Conservation (phyloP, 2,797 vertebrate species). For the Microctenopoma stevenorrisi region DNA sequence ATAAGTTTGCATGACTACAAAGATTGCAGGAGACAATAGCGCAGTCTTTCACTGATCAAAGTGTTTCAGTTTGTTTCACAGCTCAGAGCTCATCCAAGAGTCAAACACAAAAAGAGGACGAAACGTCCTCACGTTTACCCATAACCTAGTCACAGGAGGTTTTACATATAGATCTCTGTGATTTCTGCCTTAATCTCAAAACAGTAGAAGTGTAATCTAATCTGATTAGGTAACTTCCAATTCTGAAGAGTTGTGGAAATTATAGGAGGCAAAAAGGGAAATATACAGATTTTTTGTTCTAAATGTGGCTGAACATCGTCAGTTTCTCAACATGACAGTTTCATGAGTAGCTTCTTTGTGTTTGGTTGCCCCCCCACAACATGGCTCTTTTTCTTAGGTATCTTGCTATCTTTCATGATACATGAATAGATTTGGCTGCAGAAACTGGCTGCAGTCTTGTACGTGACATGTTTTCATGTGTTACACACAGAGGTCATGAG, state of each 20-base stretch:
- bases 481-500: not conserved
- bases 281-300: not conserved
- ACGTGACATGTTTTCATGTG: not conserved
- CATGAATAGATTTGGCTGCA: too few relatives aligned
- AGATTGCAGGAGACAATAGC: conserved; percentile 50
- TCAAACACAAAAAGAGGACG: not conserved
- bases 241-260: too few relatives aligned
- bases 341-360: not conserved
- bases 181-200: not conserved
- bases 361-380: not conserved
- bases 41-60: conserved; percentile 46
- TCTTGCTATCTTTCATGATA: too few relatives aligned
- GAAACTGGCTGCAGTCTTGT: too few relatives aligned
- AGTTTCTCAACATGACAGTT: too few relatives aligned
- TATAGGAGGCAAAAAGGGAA: too few relatives aligned
- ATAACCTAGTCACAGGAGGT: not conserved
- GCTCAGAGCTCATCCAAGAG: conserved; percentile 6
- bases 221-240: too few relatives aligned
- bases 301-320: not conserved
- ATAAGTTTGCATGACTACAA: conserved; percentile 41
- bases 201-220: not conserved
- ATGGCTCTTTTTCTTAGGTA: not conserved
- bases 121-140: conserved; percentile 16
- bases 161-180: not conserved
- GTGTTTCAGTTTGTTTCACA: conserved; percentile 20